phyloP scores from a whole-genome alignment of 2,797 vertebrate genomes.

The Champsocephalus esox region DNA sequence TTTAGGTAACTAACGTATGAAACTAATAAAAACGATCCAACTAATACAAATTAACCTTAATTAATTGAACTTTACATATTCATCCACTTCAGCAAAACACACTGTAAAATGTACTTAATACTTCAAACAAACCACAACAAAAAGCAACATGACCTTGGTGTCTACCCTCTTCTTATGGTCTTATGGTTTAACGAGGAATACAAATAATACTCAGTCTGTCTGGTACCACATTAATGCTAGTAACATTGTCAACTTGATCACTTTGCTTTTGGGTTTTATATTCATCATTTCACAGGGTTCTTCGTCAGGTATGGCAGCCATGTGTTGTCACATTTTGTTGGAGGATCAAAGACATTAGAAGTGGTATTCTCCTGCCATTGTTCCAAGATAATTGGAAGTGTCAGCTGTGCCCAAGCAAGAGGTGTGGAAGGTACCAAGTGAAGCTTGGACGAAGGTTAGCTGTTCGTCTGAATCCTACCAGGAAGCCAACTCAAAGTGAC shows the following conservation, averaged over 20 bases:
- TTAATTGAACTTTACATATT: no score
- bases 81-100: no score
- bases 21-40: no score
- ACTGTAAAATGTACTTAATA: no score
- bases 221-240: neutral
- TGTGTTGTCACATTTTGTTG: conserved; percentile 7
- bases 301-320: conserved; percentile 24
- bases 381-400: conserved; percentile 43
- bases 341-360: conserved; percentile 40
- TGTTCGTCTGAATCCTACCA: conserved; percentile 54
- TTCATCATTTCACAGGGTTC: conserved; percentile 21
- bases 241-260: neutral
- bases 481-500: conserved; percentile 65
- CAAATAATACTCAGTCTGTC: no score
- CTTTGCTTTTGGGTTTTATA: conserved; percentile 12
- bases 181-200: no score
- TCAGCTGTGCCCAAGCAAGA: conserved; percentile 60
- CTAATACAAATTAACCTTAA: no score
- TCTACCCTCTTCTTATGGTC: no score
- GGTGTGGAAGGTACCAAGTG: conserved; percentile 4
- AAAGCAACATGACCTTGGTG: no score
- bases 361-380: conserved; percentile 38
- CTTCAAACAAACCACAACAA: no score
- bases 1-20: no score
- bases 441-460: conserved; percentile 38